Evolutionary conservation across 1,140 invertebrate genomes (phyloP).

Genomic region (Gyrodactylus salaris): DNA sequence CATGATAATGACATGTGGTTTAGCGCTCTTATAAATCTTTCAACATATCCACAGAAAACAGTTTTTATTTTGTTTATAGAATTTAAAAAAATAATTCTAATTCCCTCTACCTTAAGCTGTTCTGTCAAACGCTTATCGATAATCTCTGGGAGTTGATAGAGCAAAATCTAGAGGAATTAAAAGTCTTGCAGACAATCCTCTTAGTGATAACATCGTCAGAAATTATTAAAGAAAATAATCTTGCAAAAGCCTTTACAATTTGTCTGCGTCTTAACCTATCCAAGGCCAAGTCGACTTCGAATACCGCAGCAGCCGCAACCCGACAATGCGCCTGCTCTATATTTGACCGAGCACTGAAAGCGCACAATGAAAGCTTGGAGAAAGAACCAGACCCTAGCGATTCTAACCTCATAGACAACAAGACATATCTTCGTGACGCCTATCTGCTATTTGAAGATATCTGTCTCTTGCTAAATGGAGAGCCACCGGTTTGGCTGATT

Average conservation of each 20-base stretch:
- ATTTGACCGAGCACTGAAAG: constrained; percentile 55
- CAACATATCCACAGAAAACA: too few relatives aligned
- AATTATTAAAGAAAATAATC: constrained; percentile 55
- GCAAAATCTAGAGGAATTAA: constrained; percentile 58
- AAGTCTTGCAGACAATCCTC: constrained; percentile 73
- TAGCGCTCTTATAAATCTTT: too few relatives aligned
- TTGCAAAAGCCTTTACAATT: constrained; percentile 51
- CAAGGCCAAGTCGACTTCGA: constrained; percentile 62
- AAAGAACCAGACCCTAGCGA: constrained; percentile 11
- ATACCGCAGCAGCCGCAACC: constrained; percentile 78
- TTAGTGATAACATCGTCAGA: constrained; percentile 62
- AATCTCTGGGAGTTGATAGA: constrained; percentile 71
- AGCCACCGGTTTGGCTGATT: constrained; percentile 63
- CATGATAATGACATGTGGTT: too few relatives aligned
- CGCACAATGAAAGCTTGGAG: constrained; percentile 15
- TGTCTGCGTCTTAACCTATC: constrained; percentile 74
- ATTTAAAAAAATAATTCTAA: too few relatives aligned
- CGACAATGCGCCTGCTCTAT: constrained; percentile 73
- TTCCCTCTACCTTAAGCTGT: too few relatives aligned
- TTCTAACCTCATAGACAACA: background rate
- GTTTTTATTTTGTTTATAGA: too few relatives aligned
- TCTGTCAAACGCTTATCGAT: constrained; percentile 35
- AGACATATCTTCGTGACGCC: background rate
- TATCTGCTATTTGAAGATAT: constrained; percentile 33
- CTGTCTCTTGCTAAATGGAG: constrained; percentile 70